Base-by-base conservation (phyloP, 1,140 invertebrate genomes). In the Bombus pyrosoma region DNA sequence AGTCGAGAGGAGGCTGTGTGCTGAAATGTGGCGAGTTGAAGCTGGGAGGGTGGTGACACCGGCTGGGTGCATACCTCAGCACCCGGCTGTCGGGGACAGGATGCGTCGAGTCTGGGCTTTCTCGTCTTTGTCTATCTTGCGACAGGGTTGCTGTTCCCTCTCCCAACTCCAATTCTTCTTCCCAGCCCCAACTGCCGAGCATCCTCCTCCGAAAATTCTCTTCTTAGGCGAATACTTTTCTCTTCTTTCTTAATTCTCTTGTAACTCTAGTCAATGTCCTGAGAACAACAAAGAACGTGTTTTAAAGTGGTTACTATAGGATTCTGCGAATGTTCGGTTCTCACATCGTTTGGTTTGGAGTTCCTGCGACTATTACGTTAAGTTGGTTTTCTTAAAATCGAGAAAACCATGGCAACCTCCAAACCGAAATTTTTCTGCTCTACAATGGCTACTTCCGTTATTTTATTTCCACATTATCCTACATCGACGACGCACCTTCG, bases 21-120 rank as follows among this genome's bases (percentile, higher is more conserved):
- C 91, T 92, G 92, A 92, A 92, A 93, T 94, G 91, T 91, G 92
- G 92, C 90, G 92, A 93, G 88, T 91, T 91, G 90, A 93, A 92
- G 92, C 88, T 93, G 91, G 92, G 90, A 92, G 92, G 91, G 90
- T 93, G 93, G 87, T 94, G 93, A 92, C 93, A 94, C 91, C 93
- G 93, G 92, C 94, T 94, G 93, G 94, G 94, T 93, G 94, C 94
- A 95, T 95, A 95, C 93, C 94, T 95, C 90, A 94, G 94, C 93
- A 95, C 94, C 94, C 94, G 93, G 90, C 94, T 94, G 89, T 94
- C 94, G 92, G 93, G 94, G 86, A 94, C 93, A 87, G 94, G 93
- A 94, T 94, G 93, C 92, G 94, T 94, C 90, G 93, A 94, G 89
- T 94, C 93, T 85, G 92, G 91, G 91, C 93, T 94, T 85, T 93